Evolutionary conservation across 2,888 invertebrate species (phyloP).

Genomic region (Trachelus tabidus): DNA sequence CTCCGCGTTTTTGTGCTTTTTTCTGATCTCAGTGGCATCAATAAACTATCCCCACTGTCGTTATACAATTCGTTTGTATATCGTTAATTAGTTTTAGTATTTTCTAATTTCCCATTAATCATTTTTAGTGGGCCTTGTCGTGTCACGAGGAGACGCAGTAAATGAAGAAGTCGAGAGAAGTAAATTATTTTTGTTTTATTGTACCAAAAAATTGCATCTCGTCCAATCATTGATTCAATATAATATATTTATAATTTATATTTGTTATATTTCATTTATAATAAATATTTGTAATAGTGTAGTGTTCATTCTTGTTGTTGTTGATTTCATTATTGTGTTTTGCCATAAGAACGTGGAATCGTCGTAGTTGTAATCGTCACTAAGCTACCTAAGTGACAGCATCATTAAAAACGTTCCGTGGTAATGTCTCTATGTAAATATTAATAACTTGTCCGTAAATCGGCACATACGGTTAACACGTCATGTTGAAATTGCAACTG

Average conservation of each 20-base stretch:
- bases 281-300: slow-evolving; percentile 45
- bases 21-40: too few species aligned
- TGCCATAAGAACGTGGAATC: slow-evolving; percentile 46
- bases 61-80: too few species aligned
- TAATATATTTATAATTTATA: slow-evolving; percentile 49
- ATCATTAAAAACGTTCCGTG: slow-evolving; percentile 35
- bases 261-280: slow-evolving; percentile 41
- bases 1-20: too few species aligned
- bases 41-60: too few species aligned
- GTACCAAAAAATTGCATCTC: slow-evolving; percentile 58
- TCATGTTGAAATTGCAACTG: too few species aligned
- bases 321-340: slow-evolving; percentile 33
- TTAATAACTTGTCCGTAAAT: too few species aligned
- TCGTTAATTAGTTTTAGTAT: too few species aligned
- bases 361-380: slow-evolving; percentile 42
- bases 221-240: slow-evolving; percentile 55
- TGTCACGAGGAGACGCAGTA: too few species aligned
- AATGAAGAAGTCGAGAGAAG: too few species aligned
- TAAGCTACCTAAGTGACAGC: slow-evolving; percentile 30
- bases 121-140: too few species aligned
- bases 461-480: too few species aligned
- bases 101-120: too few species aligned
- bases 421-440: slow-evolving; percentile 17
- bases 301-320: slow-evolving; percentile 49
- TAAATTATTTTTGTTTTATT: slow-evolving; percentile 41